phyloP scores from a whole-genome alignment of 1,140 invertebrate genomes.

The Campoletis sonorensis region DNA sequence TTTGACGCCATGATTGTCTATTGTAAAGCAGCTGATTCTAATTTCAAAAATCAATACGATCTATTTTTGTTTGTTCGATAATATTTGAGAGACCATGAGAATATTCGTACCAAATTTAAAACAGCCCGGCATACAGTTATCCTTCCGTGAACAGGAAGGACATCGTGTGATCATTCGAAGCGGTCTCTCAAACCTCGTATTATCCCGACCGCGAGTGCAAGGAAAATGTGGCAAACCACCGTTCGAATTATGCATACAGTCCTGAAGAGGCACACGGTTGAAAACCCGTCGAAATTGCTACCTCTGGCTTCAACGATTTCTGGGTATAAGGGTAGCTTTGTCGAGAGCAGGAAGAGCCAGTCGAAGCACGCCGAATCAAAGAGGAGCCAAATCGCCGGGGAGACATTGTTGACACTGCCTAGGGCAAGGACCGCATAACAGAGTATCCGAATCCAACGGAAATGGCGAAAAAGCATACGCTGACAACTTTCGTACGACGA shows the following conservation, averaged over 20 bases:
- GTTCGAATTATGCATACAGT: conserved; percentile 29
- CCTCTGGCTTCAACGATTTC: background rate
- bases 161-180: conserved; percentile 1
- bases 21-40: too few species aligned
- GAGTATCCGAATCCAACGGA: conserved; percentile 18
- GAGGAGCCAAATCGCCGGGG: conserved; percentile 15
- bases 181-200: conserved; percentile 19
- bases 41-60: too few species aligned
- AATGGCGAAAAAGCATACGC: background rate
- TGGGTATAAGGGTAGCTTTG: background rate
- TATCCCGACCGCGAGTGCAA: background rate
- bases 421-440: conserved; percentile 29
- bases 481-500: background rate
- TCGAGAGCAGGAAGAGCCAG: background rate
- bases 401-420: conserved; percentile 28
- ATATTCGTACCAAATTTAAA: too few species aligned
- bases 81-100: too few species aligned
- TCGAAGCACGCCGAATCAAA: conserved; percentile 5
- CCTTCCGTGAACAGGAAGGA: background rate
- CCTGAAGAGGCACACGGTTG: background rate
- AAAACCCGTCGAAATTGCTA: conserved; percentile 14
- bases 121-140: too few species aligned
- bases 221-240: background rate
- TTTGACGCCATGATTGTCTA: too few species aligned
- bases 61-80: too few species aligned